Base-by-base conservation (phyloP, 1,140 invertebrate species). In the Drosophila elegans region DNA sequence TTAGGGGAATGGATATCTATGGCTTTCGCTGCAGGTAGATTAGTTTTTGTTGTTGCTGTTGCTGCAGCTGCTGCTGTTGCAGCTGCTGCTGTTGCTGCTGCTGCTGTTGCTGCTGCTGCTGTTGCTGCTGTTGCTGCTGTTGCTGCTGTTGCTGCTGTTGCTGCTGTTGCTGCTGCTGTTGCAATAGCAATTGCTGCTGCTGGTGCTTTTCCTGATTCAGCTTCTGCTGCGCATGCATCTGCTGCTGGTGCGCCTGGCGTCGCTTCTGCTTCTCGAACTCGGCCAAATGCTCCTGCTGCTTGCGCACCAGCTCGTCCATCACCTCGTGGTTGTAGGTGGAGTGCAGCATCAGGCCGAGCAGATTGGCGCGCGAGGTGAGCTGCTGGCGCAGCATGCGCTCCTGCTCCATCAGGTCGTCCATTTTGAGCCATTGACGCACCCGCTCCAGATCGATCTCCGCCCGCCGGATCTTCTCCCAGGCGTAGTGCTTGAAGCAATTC, bases 361-460 rank as follows among this genome's bases (percentile, higher is more conserved):
- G 97, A 13, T 98, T 98, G 48, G 97, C 97, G 51, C 98, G 93
- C 45, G 96, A 97, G 1, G 97, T 95, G 95, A 99, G 97, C 61
- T 96, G 95, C 4, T 96, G 94, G 2, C 97, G 93, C n/a, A 98
- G 96, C 83, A 96, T 96, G 49, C 97, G 93, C 93, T 99, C 98
- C 90, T 98, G 97, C 86, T 99, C 98, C 51, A 98, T 94, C n/a
- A 99, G 93, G 80, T 99, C 98, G 88, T 99, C 98, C 75, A 99
- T 94, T 91, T 97, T 97, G 38, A 99, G 93, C 97, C 97, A 98
- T 93, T 98, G 95, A 1, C 96, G 91, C 0, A 96, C 96, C 13
- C 96, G 92, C 86, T 96, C 96, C 94, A 96, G 94, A 78, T 96
- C 96, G 29, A 96, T 95, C 93, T 99, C 97, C 3, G 98, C 98